Evolutionary conservation across 1,140 invertebrate genomes (phyloP), one percentile per base, ranked within the genome.

Genomic region (Drosophila guanche): DNA sequence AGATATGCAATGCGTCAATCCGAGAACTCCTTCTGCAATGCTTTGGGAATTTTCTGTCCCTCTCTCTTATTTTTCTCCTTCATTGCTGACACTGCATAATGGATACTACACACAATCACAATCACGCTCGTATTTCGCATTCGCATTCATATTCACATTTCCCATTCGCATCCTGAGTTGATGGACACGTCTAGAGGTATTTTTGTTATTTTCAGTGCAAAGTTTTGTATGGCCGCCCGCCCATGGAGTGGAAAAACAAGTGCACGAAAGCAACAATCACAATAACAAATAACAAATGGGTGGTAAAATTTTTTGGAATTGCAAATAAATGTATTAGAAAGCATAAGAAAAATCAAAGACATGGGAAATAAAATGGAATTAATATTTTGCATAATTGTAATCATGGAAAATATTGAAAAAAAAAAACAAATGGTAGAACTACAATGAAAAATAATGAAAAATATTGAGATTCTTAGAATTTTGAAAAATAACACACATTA

Each of bases 1-100:
- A 62, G 68, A 74, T 60, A 60, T 85, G 80, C 74, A 8, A 65
- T 85, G 58, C 55, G 47, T 86, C 69, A 77, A 60, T 75, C 73
- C 54, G 20, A 58, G 53, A 41, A 54, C 70, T 50, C 60, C 23
- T 14, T 3, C 37, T 67, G 61, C 69, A 45, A 57, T 72, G 27
- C 74, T 77, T 59, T 53, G 45, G 60, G 43, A 68, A 52, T 60
- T 52, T 40, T 45, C 25, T 33, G 8, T 33, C 8, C 10, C 33
- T 16, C 27, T 61, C 8, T 33, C 33, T 1, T 59, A 23, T 69
- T 70, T 69, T 68, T 58, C 27, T 40, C 37, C 22, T 12, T 29
- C 37, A 3, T 41, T 51, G 43, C 68, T 72, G 68, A 72, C 68
- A 54, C 67, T 60, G 68, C 68, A 72, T 71, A 71, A 71, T 71